Evolutionary conservation across 2,113 vertebrate genomes (phyloP).

Genomic region (Pygoscelis antarcticus): DNA sequence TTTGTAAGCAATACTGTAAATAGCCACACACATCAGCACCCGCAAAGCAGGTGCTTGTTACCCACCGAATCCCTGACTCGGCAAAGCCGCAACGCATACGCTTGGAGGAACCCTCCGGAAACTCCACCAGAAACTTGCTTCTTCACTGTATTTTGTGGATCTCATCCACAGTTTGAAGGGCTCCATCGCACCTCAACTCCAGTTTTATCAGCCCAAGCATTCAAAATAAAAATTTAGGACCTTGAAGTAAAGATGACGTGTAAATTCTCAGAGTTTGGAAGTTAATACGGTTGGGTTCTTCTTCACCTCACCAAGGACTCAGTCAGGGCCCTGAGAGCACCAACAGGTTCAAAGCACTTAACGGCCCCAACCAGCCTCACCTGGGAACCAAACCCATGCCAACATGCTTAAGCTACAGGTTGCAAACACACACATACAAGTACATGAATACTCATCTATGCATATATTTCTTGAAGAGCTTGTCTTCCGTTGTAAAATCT

Average conservation of each 20-base stretch:
- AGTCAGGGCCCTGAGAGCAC: background rate
- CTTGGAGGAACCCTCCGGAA: background rate
- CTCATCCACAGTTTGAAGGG: background rate
- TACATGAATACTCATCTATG: background rate
- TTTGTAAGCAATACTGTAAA: background rate
- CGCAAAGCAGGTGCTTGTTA: background rate
- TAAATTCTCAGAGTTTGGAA: background rate
- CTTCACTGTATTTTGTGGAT: background rate
- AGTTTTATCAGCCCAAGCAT: background rate
- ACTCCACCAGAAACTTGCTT: background rate
- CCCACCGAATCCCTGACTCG: background rate
- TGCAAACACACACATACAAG: background rate
- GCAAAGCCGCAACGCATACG: accelerated
- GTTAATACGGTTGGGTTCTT: background rate
- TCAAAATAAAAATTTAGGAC: background rate
- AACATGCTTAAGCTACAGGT: background rate
- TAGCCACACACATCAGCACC: background rate
- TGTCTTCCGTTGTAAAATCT: background rate
- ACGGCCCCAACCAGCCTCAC: background rate
- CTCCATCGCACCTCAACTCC: background rate
- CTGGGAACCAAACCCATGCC: background rate
- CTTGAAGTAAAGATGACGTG: background rate
- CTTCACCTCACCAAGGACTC: background rate
- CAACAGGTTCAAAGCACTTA: background rate
- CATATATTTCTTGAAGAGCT: background rate